These are phyloP conservation scores for Volucella inanis DNA, from an alignment of 2,888 invertebrate species.

Conservation along the genomic window DNA sequence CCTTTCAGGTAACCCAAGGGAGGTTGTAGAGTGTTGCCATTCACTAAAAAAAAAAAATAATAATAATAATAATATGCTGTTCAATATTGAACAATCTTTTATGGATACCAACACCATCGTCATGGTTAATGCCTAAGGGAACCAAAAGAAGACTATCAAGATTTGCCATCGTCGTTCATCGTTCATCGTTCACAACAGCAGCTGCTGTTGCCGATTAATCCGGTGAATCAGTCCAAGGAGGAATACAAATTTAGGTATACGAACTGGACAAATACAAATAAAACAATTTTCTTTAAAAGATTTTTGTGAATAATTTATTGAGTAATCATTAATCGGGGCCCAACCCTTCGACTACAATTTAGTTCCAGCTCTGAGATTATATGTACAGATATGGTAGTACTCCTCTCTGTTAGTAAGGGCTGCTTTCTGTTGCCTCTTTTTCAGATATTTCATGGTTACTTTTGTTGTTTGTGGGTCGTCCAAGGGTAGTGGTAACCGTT, in stretches of 20 bases:
- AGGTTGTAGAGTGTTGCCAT: not conserved
- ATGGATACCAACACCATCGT: slow-evolving; percentile 47
- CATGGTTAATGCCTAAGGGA: slow-evolving; percentile 42
- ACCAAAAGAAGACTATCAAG: slow-evolving; percentile 5
- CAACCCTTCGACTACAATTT: no score
- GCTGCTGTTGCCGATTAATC: slow-evolving; percentile 48
- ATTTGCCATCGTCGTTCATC: slow-evolving; percentile 7
- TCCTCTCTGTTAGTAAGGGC: slow-evolving; percentile 27
- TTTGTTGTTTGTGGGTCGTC: not conserved
- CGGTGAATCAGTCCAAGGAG: slow-evolving; percentile 38
- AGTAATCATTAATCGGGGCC: slow-evolving; percentile 65
- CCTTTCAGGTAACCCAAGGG: slow-evolving; percentile 3
- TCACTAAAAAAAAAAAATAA: not conserved
- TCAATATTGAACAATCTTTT: slow-evolving; percentile 44
- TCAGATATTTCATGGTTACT: not conserved
- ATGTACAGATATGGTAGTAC: slow-evolving; percentile 15
- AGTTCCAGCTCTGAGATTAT: slow-evolving; percentile 50
- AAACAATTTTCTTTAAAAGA: slow-evolving; percentile 66
- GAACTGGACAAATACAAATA: slow-evolving; percentile 37
- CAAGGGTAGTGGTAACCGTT: not conserved
- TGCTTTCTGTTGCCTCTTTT: slow-evolving; percentile 29
- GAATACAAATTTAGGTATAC: slow-evolving; percentile 58
- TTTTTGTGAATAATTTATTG: slow-evolving; percentile 70
- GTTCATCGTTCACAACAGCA: not conserved
- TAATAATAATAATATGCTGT: slow-evolving; percentile 14